Base-by-base conservation (phyloP, 2,888 invertebrate species). In the Nebria brevicollis region DNA sequence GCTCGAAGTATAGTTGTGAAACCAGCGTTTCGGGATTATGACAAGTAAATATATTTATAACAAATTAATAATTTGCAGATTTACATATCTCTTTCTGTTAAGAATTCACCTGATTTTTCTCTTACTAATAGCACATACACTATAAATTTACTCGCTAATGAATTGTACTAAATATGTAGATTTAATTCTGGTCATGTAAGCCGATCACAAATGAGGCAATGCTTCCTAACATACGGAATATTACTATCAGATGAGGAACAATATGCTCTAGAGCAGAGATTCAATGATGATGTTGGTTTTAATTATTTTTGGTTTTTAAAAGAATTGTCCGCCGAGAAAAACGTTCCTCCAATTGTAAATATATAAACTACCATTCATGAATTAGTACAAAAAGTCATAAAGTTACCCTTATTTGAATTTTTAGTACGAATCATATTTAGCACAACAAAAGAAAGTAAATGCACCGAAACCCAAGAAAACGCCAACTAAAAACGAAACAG, bases 201-300 rank as follows among this genome's bases (percentile, higher is more conserved):
- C 25, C 91, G 93, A 82, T 89, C 92, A 81, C 93, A 94, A 87
- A 92, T 94, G 88, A 92, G 94, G 75, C 94, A 94, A 88, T 93
- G 93, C 86, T 90, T 95, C 84, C 91, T 92, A 75, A 91, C 93
- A 26, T 92, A 93, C 84, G 93, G 93, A 81, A 92, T 95, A 86
- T 89, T 94, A 82, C 89, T 94, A 7, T 91, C 94, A 0, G 90
- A 91, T 73, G 91, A 92, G 85, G 95, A 95, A 86, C 87, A 94
- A 78, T 92, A 92, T 81, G 93, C 95, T 25, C 90, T 96, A 72
- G 93, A 94, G 86, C 91, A 91, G 85, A 90, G 94, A 83, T 95
- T 94, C 89, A 92, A 93, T 83, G 94, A 95, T 87, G 93, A 95
- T 86, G 88, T 93, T 86, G 95, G 95, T 26, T 95, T 96, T 88